Evolutionary conservation across 2,113 vertebrate genomes (phyloP).

Genomic region (Melanocharis versteri): DNA sequence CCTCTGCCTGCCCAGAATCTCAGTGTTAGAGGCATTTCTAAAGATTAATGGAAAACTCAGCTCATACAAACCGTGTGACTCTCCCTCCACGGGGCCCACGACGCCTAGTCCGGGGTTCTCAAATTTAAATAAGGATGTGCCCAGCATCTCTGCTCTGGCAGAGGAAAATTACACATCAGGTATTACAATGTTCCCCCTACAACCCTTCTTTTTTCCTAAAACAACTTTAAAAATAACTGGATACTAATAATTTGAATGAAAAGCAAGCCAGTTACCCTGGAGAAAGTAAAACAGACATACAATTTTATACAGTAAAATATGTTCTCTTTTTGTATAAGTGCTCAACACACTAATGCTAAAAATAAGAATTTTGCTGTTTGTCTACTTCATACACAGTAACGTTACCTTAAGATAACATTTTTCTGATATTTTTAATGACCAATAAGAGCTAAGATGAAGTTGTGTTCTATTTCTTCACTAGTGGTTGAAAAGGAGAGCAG

Average conservation of each 20-base stretch:
- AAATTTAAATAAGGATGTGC: not conserved
- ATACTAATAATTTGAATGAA: not conserved
- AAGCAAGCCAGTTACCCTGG: not conserved
- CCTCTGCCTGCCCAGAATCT: not conserved
- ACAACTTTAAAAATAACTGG: not conserved
- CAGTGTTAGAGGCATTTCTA: not conserved
- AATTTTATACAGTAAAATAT: not conserved
- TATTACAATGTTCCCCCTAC: not conserved
- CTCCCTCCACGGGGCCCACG: not conserved
- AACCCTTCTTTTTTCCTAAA: not conserved
- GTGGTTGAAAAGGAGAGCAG: not conserved
- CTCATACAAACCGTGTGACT: not conserved
- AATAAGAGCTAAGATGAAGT: not conserved
- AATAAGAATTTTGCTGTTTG: not conserved
- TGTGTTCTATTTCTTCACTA: not conserved
- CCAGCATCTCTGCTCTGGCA: not conserved
- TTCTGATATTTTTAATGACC: not conserved
- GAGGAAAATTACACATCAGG: not conserved
- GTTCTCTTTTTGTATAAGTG: not conserved
- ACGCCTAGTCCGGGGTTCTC: not conserved
- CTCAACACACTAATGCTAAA: not conserved
- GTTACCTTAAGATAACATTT: not conserved
- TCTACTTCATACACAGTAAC: not conserved
- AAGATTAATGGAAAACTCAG: not conserved
- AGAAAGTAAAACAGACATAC: not conserved